Base-by-base conservation (phyloP, 2,113 vertebrate genomes). In the Apteryx mantelli region DNA sequence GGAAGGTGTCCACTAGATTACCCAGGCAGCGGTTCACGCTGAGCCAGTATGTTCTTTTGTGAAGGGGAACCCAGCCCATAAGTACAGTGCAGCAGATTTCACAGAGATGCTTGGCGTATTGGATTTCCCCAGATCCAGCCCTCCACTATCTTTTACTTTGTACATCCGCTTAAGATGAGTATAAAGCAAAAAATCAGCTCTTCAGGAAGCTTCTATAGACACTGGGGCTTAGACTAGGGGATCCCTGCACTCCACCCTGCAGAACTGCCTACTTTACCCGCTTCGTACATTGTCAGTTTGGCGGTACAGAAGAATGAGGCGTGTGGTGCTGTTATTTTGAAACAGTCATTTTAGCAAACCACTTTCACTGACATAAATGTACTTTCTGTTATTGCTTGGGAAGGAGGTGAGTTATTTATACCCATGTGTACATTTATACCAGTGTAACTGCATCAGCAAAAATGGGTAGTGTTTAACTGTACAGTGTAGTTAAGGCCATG, bases 351-450 rank as follows among this genome's bases (percentile, higher is more conserved):
- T 77, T 34, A 36, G 80, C 71, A 91, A 91, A 79, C 5, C 5
- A 2, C 65, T 84, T 94, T 56, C 84, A 87, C 70, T 40, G 81
- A 64, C n/a, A 40, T 40, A 68, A 74, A 78, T 40, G 5, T 75
- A 42, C 56, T 85, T 82, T 91, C 89, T 92, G 26, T 70, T 86
- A 32, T 36, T 92, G 60, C 66, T 56, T 63, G n/a, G n/a, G 58
- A 85, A 18, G 4, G 48, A 89, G 53, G 38, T 3, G 9, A 82
- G 63, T 70, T 95, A 76, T 52, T 92, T 85, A 79, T 58, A 94
- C 22, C 38, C 14, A 3, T 3, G 3, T 82, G 11, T 36, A 25
- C 52, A 50, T 78, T n/a, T 36, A 2, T 48, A 50, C 30, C 52
- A 74, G 28, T 65, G 65, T 60, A 82, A 71, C 44, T 68, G 38